phyloP scores from a whole-genome alignment of 2,797 vertebrate species.

The Melopsittacus undulatus region DNA sequence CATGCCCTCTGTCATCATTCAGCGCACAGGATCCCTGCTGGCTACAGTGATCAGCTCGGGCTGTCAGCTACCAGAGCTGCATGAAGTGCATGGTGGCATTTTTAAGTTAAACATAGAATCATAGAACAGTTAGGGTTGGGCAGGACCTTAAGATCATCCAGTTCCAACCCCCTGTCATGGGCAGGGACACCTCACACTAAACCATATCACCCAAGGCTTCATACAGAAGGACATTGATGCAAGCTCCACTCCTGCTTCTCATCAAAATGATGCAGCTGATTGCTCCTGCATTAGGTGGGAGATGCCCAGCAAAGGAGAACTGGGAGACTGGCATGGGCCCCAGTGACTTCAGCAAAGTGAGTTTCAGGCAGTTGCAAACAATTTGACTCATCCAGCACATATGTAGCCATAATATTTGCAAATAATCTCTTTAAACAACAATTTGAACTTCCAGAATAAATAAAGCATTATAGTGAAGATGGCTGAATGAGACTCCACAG shows the following conservation, averaged over 20 bases:
- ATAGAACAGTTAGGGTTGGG: too few relatives aligned
- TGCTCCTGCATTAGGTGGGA: not conserved
- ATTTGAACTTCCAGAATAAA: not conserved
- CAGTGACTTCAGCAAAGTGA: not conserved
- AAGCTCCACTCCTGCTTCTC: not conserved
- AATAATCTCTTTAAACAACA: not conserved
- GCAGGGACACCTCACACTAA: too few relatives aligned
- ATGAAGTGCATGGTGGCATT: not conserved
- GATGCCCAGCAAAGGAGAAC: not conserved
- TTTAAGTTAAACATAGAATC: not conserved
- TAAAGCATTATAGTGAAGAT: not conserved
- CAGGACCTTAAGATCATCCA: too few relatives aligned
- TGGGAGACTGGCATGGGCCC: accelerated
- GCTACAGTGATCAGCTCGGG: not conserved
- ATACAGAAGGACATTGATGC: not conserved
- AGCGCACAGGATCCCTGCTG: not conserved
- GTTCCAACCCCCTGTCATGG: too few relatives aligned
- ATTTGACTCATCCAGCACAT: not conserved
- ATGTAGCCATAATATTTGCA: not conserved
- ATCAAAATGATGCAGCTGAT: not conserved
- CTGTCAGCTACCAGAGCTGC: not conserved
- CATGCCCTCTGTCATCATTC: not conserved
- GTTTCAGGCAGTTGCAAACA: not conserved
- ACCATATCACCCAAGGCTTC: not conserved
- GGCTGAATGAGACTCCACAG: not conserved